Percentiles rank a stretch among this genome's conserved stretches.
These are phyloP conservation scores for Drosophila repleta DNA, from an alignment of 1,140 invertebrate genomes.

Conservation along the genomic window DNA sequence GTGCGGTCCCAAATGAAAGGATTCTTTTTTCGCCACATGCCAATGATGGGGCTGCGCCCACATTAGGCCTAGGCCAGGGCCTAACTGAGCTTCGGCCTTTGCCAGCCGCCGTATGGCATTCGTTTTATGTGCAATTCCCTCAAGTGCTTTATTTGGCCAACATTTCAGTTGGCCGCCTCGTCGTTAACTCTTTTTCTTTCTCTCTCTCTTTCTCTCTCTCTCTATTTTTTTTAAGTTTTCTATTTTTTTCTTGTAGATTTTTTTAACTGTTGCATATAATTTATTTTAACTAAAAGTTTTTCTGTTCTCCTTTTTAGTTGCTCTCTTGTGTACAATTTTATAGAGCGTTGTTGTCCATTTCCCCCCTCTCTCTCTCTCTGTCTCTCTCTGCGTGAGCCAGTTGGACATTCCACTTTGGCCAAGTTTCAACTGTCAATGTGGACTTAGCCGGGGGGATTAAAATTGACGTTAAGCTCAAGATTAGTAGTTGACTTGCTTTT, in stretches of 20 bases:
- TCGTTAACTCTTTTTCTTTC: constrained; percentile 70
- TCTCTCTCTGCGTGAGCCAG: constrained; percentile 14
- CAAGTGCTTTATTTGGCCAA: constrained; percentile 79
- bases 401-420: constrained; percentile 57
- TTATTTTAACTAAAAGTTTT: constrained; percentile 80
- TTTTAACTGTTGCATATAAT: constrained; percentile 81
- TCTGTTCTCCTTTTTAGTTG: constrained; percentile 54
- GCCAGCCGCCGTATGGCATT: constrained; percentile 36
- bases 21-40: constrained; percentile 75
- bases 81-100: constrained; percentile 1
- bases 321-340: constrained; percentile 76
- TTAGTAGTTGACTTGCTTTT: constrained; percentile 69
- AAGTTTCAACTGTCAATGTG: constrained; percentile 67
- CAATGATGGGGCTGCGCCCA: constrained; percentile 59
- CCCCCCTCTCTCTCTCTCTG: too few species aligned
- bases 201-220: constrained; percentile 14
- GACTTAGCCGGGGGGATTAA: constrained; percentile 66
- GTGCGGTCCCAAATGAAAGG: constrained; percentile 68
- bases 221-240: constrained; percentile 16
- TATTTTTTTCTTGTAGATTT: constrained; percentile 25
- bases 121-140: constrained; percentile 81
- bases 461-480: constrained; percentile 69
- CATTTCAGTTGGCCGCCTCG: constrained; percentile 52
- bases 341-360: constrained; percentile 33
- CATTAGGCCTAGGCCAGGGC: constrained; percentile 8